Evolutionary conservation across 2,888 invertebrate species (phyloP).

Genomic region (Tortricodes alternella): DNA sequence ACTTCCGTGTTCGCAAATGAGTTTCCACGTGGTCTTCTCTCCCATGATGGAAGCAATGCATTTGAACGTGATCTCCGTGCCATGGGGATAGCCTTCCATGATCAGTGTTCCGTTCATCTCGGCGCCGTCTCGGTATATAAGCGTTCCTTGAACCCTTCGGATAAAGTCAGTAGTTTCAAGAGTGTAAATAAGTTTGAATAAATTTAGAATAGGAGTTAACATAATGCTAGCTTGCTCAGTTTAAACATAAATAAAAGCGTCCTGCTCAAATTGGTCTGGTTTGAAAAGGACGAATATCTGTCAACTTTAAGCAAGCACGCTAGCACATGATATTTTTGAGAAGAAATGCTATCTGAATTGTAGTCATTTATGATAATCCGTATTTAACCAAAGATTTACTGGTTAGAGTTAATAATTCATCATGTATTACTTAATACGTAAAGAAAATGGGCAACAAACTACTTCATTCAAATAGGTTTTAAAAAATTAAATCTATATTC

Average conservation of each 20-base stretch:
- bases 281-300: too few relatives aligned
- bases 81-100: constrained; percentile 88
- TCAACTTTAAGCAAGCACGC: too few relatives aligned
- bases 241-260: neutral
- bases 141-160: constrained; percentile 88
- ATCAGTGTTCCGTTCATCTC: constrained; percentile 85
- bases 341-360: too few relatives aligned
- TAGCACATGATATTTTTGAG: too few relatives aligned
- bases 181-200: neutral
- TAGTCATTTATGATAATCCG: too few relatives aligned
- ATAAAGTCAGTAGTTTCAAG: constrained; percentile 12
- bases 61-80: constrained; percentile 91
- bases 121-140: constrained; percentile 88
- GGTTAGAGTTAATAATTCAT: too few relatives aligned
- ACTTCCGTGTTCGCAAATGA: constrained; percentile 91
- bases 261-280: too few relatives aligned
- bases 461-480: too few relatives aligned
- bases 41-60: constrained; percentile 92
- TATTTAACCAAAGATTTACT: too few relatives aligned
- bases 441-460: too few relatives aligned
- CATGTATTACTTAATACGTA: too few relatives aligned
- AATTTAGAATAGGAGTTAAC: too few relatives aligned
- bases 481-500: neutral
- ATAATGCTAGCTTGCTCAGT: neutral
- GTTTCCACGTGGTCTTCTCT: constrained; percentile 92